Conservation (phyloP, 1,140 invertebrate genomes). For the Nylanderia fulva region DNA sequence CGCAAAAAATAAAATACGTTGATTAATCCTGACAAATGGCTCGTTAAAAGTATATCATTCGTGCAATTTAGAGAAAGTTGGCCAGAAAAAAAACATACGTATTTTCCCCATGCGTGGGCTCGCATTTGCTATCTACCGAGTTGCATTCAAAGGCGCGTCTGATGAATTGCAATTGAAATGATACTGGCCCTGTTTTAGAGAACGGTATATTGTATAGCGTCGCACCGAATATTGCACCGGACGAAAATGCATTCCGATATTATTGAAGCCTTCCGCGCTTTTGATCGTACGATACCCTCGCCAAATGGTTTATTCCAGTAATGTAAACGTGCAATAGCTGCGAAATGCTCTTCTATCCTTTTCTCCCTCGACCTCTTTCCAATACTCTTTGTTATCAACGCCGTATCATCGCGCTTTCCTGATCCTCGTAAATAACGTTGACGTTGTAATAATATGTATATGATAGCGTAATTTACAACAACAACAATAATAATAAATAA, state of each 20-base stretch:
- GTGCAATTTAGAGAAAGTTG: constrained; percentile 23
- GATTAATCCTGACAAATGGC: not conserved
- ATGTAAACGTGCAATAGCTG: constrained; percentile 40
- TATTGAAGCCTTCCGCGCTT: constrained; percentile 53
- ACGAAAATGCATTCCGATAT: constrained; percentile 53
- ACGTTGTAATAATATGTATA: too few relatives aligned
- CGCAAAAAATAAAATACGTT: constrained; percentile 3
- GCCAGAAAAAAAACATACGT: not conserved
- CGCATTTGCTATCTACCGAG: constrained; percentile 24
- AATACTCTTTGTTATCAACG: not conserved
- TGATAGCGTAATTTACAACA: not conserved
- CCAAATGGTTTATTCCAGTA: constrained; percentile 52
- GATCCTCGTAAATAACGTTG: not conserved
- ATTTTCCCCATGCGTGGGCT: not conserved
- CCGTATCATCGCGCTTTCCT: not conserved
- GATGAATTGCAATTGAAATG: constrained; percentile 42
- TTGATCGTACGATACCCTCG: constrained; percentile 27
- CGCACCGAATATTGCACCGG: constrained; percentile 41
- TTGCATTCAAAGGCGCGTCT: constrained; percentile 27
- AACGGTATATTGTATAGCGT: constrained; percentile 9
- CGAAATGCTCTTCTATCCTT: not conserved
- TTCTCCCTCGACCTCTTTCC: constrained; percentile 7
- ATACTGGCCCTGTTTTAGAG: constrained; percentile 19
- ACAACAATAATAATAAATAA: too few relatives aligned
- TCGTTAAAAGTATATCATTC: not conserved